These are phyloP conservation scores for Tetrao urogallus DNA, from an alignment of 2,113 vertebrate genomes.

Conservation along the genomic window DNA sequence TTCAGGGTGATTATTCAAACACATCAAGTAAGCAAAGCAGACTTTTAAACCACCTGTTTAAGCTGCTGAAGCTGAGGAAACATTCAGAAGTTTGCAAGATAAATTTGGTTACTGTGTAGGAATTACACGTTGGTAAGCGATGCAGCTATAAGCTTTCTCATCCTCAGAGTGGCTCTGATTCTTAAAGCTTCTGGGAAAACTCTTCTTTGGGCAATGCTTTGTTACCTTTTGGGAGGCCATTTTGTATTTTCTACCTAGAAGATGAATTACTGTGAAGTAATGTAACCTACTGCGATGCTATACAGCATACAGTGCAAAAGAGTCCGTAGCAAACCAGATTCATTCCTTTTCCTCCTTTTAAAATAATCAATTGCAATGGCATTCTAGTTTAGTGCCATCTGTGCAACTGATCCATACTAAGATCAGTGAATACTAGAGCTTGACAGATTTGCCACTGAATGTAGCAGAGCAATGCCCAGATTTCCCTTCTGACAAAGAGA, in stretches of 20 bases:
- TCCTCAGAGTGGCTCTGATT: neutral
- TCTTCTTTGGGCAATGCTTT: neutral
- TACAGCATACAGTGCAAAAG: neutral
- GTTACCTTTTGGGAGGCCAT: neutral
- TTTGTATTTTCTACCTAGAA: constrained; percentile 3
- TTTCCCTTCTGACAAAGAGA: neutral
- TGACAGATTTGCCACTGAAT: neutral
- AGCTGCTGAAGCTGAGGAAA: neutral
- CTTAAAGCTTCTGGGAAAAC: neutral
- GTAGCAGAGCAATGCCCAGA: neutral
- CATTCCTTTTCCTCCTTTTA: neutral
- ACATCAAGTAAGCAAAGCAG: neutral
- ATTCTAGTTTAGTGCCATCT: neutral
- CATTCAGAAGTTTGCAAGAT: neutral
- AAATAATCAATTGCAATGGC: neutral
- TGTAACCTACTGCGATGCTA: neutral
- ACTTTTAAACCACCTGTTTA: neutral
- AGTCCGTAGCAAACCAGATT: accelerated
- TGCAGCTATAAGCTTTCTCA: neutral
- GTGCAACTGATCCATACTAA: neutral
- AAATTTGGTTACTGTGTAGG: neutral
- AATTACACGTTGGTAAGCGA: neutral
- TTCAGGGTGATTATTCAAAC: neutral
- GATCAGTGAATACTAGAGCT: neutral
- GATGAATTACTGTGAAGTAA: neutral